A percentile compares a stretch with the other conserved stretches of the same genome.
These are phyloP conservation scores for Pantelozetes paolii DNA, from an alignment of 2,888 invertebrate species.

Conservation along the genomic window DNA sequence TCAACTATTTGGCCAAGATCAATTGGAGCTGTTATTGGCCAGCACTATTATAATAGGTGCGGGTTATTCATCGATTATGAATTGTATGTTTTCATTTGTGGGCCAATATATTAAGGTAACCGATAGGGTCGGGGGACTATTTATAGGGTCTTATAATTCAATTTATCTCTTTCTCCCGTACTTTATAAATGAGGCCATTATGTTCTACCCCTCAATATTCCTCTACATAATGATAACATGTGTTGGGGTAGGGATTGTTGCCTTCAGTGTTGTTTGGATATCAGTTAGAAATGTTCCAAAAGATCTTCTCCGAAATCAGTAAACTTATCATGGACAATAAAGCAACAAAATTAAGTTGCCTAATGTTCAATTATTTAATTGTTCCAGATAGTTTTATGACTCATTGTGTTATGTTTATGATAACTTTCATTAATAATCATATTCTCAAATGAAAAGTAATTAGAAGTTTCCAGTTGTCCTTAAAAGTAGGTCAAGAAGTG, in stretches of 20 bases:
- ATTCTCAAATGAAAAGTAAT: no score
- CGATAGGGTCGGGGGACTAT: conserved; percentile 18
- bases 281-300: not conserved
- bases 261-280: not conserved
- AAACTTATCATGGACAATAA: no score
- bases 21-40: not conserved
- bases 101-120: conserved; percentile 27
- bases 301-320: not conserved
- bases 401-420: no score
- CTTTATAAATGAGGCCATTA: not conserved
- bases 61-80: conserved; percentile 35
- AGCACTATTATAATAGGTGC: not conserved
- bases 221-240: not conserved
- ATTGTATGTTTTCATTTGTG: conserved; percentile 26
- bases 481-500: no score
- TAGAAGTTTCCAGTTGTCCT: no score
- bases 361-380: no score
- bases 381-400: no score
- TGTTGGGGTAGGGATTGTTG: not conserved
- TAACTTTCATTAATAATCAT: no score
- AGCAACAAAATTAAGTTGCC: no score
- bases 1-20: not conserved
- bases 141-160: conserved; percentile 23
- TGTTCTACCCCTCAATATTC: not conserved
- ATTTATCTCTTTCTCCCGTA: conserved; percentile 34